Base-by-base conservation (phyloP, 2,888 invertebrate species). In the Drosophila dives region DNA sequence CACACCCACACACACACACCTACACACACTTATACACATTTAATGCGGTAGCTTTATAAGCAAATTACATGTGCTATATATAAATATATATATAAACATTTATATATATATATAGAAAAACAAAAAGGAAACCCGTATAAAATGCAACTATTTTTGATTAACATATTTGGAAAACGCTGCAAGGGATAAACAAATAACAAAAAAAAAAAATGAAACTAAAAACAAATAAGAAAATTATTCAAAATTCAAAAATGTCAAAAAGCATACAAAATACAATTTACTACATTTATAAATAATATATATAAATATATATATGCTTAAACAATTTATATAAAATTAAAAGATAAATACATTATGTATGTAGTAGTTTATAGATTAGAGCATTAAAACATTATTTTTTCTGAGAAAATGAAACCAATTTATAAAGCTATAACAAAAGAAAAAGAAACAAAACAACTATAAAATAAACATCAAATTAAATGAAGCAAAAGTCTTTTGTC, bases 401-500 rank as follows among this genome's bases (percentile, higher is more conserved):
- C 88, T 87, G 88, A 87, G 86, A 87, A 86, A 86, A 86, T 85
- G 73, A 80, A 84, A 72, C 29, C 64, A 64, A 77, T 76, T 81
- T 86, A 79, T 83, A 84, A 75, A 77, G 53, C 59, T 69, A 80
- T 64, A 54, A 72, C 65, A 53, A 73, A 69, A 66, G 56, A 62
- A 71, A 64, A 63, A 62, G 55, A 48, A 55, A 62, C 40, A 56
- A 71, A 49, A 53, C 20, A 45, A 58, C 29, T 60, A 75, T 53
- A 64, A 72, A 88, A 83, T 78, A 86, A 89, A 89, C 34, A 60
- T 62, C 62, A 76, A 76, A 78, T 72, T 64, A 78, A 66, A 71
- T 88, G 75, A 68, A 80, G 53, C 49, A 61, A 32, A 59, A 17
- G 2, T n/a, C 6, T 2, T 15, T 55, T 55, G 29, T 60, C 42